A percentile compares a stretch with the other conserved stretches of the same genome.
These are phyloP conservation scores for Microcaecilia unicolor DNA, from an alignment of 2,797 vertebrate genomes.

Conservation along the genomic window DNA sequence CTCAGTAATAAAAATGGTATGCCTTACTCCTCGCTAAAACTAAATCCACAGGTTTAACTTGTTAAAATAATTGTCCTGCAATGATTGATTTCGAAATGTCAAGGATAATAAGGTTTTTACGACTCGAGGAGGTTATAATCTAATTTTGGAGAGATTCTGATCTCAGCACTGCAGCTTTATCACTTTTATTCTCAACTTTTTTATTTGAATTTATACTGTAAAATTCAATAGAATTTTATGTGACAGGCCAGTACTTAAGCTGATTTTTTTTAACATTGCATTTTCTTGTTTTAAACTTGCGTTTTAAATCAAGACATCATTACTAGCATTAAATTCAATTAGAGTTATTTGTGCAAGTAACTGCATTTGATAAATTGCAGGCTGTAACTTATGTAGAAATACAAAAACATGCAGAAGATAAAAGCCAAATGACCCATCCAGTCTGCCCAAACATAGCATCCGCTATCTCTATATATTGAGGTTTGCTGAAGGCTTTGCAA, in stretches of 20 bases:
- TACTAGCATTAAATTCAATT: constrained; percentile 37
- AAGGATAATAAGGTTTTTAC: constrained; percentile 50
- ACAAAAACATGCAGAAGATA: no score
- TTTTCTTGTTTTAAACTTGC: constrained; percentile 26
- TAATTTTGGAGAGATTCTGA: constrained; percentile 46
- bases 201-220: constrained; percentile 47
- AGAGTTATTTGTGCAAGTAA: constrained; percentile 30
- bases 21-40: constrained; percentile 19
- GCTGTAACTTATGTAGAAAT: no score
- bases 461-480: no score
- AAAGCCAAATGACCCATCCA: no score
- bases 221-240: constrained; percentile 38
- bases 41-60: constrained; percentile 30
- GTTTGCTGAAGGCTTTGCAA: no score
- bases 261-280: constrained; percentile 14
- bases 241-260: constrained; percentile 31
- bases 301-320: constrained; percentile 46
- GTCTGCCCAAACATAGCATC: no score
- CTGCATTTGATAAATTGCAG: no score
- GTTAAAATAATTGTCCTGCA: constrained; percentile 46
- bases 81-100: constrained; percentile 50
- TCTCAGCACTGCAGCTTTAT: constrained; percentile 36
- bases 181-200: constrained; percentile 51
- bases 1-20: not conserved
- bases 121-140: constrained; percentile 38